These are phyloP conservation scores for Tipula helvola DNA, from an alignment of 2,888 invertebrate species.

Conservation along the genomic window DNA sequence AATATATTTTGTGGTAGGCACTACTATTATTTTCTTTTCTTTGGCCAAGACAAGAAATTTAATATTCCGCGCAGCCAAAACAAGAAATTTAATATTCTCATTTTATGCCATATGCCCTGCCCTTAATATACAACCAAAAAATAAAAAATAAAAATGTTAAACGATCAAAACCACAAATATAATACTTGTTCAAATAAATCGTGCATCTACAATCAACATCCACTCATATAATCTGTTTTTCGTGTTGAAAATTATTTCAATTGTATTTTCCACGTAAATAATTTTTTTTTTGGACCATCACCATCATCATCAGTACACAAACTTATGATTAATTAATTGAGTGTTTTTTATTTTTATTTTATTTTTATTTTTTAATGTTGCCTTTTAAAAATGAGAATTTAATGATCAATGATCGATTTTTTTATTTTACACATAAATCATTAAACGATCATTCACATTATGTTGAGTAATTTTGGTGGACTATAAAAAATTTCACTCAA, in stretches of 20 bases:
- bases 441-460: neutral
- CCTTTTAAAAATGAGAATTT: neutral
- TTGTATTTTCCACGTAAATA: neutral
- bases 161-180: neutral
- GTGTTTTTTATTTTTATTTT: neutral
- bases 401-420: neutral
- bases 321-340: neutral
- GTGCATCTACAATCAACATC: neutral
- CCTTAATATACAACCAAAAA: neutral
- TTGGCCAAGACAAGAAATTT: neutral
- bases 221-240: neutral
- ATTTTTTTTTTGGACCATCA: neutral
- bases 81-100: too few relatives aligned
- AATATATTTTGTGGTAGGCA: neutral
- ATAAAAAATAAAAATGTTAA: neutral
- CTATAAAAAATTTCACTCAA: neutral
- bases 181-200: neutral
- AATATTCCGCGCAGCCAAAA: neutral
- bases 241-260: neutral
- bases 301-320: neutral
- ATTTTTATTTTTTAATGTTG: neutral
- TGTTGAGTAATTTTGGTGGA: neutral
- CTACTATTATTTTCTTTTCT: neutral
- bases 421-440: neutral
- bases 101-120: too few relatives aligned